A percentile compares a stretch with the other conserved stretches of the same genome.
Conservation (phyloP, 2,113 vertebrate species). For the Gobio gobio region DNA sequence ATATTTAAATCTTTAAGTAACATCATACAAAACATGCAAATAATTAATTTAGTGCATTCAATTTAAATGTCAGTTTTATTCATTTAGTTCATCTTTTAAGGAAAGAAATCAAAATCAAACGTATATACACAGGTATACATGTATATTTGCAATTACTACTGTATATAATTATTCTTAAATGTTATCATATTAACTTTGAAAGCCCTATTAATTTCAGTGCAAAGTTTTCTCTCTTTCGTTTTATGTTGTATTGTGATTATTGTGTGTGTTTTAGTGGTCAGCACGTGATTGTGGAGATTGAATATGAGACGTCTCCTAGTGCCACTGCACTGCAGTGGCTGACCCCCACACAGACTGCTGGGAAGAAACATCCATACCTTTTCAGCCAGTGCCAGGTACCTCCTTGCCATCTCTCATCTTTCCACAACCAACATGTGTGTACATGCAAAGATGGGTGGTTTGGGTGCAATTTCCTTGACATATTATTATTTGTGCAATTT, state of each 20-base stretch:
- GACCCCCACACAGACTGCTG: conserved; percentile 90
- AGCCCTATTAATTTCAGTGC: background rate
- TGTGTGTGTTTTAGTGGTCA: conserved; percentile 81
- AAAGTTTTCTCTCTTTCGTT: background rate
- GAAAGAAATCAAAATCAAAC: background rate
- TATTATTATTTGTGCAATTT: background rate
- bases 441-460: background rate
- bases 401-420: background rate
- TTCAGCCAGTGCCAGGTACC: conserved; percentile 96
- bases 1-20: no score
- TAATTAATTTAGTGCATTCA: background rate
- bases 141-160: background rate
- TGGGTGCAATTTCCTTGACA: background rate
- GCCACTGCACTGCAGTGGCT: conserved; percentile 95
- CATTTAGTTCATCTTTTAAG: background rate
- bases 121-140: no score
- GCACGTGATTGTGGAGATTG: conserved; percentile 88
- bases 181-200: background rate
- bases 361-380: conserved; percentile 90
- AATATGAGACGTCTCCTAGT: conserved; percentile 89
- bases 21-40: background rate
- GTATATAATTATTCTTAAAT: background rate
- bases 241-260: background rate
- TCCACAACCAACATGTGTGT: background rate
- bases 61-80: background rate